Base-by-base conservation (phyloP, 2,797 vertebrate genomes). In the Aulostomus chinensis region DNA sequence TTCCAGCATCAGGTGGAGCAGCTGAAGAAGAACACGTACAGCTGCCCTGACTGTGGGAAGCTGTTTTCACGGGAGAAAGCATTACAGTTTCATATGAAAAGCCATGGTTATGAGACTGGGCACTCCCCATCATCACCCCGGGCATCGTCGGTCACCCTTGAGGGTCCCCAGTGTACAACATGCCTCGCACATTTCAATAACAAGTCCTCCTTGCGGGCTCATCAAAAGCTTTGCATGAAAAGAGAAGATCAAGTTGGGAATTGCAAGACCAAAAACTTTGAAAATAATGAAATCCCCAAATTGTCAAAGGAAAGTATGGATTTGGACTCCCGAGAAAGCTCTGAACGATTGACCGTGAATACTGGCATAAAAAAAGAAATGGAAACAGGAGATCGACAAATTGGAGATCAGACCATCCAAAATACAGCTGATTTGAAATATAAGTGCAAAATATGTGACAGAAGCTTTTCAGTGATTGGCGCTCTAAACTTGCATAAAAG, bases 11-110 rank as follows among this genome's bases (percentile, higher is more conserved):
- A 93, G 62, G 83, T 93, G 7, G 89, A 93, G 46, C 89, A 92
- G 48, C 46, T 92, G 36, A 81, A 91, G 52, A 91, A 92, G 74
- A 92, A 93, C 35, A 85, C 88, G 0, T 92, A 93, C 48, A 75
- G 87, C 62, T 93, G 92, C 37, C 88, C 90, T 1, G 86, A 91
- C 59, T 93, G 92, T 3, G 86, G 87, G 3, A 93, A 92, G 51
- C 77, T 83, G 33, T 93, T 92, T 33, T 92, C 91, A 1, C 82
- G 91, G 10, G 92, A 86, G 18, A 93, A 91, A 76, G 91, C 91
- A 0, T 90, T 93, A 20, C 89, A 92, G 86, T 93, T 92, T 68
- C 92, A 93, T 46, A 91, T 93, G 91, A 91, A 84, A 52, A 88
- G 89, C 68, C 92, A 93, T 11, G 90, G 90, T 20, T 89, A 89